Percentiles rank a stretch among this genome's conserved stretches.
These are phyloP conservation scores for Pelobates fuscus DNA, from an alignment of 2,113 vertebrate species.

Conservation along the genomic window DNA sequence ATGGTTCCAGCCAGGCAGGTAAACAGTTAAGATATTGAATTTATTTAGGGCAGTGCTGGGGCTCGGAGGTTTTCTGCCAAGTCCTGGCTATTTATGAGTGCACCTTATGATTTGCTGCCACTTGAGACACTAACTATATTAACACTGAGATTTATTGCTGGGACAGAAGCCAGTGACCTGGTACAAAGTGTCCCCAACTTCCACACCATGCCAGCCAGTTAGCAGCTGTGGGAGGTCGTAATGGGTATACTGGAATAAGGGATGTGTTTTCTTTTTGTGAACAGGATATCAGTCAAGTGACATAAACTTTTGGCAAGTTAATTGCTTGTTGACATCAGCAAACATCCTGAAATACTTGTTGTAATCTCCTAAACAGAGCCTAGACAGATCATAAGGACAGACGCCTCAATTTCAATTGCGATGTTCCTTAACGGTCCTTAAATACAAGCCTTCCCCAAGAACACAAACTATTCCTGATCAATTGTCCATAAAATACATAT, in stretches of 20 bases:
- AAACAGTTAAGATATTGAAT: conserved; percentile 4
- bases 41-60: conserved; percentile 40
- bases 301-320: conserved; percentile 14
- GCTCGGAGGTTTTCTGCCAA: conserved; percentile 52
- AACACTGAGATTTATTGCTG: conserved; percentile 46
- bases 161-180: conserved; percentile 21
- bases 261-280: conserved; percentile 9
- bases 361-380: not conserved
- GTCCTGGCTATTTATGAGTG: conserved; percentile 20
- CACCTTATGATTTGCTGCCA: conserved; percentile 34
- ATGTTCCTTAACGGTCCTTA: too few relatives aligned
- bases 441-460: too few relatives aligned
- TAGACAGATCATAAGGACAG: conserved; percentile 2
- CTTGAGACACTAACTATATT: conserved; percentile 23
- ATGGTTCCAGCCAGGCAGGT: not conserved
- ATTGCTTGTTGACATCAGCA: conserved; percentile 29
- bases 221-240: conserved; percentile 22
- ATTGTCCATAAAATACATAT: too few relatives aligned
- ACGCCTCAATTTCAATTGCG: too few relatives aligned
- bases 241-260: conserved; percentile 11
- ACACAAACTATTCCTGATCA: too few relatives aligned
- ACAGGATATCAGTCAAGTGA: conserved; percentile 3
- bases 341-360: conserved; percentile 21
- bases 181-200: conserved; percentile 35
- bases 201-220: conserved; percentile 24